A percentile compares a stretch with the other conserved stretches of the same genome.
phyloP scores from a whole-genome alignment of 2,113 vertebrate species.

The Pelusios castaneus region DNA sequence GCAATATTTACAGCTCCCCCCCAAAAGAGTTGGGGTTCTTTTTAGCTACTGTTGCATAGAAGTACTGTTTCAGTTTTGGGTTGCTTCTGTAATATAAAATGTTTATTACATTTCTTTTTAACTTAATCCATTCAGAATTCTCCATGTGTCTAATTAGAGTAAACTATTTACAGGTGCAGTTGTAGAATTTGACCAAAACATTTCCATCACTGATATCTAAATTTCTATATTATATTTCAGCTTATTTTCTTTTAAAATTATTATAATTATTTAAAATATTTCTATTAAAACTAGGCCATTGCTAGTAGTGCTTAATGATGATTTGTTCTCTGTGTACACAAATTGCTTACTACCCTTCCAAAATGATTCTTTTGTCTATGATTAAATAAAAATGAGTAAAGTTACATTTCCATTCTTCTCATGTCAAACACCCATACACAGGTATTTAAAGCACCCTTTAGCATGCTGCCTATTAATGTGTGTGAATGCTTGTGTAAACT shows the following conservation, averaged over 20 bases:
- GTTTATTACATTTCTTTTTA: not conserved
- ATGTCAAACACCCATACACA: slow-evolving; percentile 3
- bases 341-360: not conserved
- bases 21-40: not conserved
- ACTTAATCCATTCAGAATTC: not conserved
- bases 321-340: not conserved
- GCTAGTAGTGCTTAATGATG: slow-evolving; percentile 20
- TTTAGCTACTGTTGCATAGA: not conserved
- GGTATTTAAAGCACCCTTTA: slow-evolving; percentile 29
- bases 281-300: not conserved
- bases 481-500: slow-evolving; percentile 10
- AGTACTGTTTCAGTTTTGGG: no score
- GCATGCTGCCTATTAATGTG: slow-evolving; percentile 22
- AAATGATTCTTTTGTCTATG: slow-evolving; percentile 36
- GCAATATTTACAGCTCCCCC: not conserved
- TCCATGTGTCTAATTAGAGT: not conserved
- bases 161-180: not conserved
- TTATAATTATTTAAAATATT: not conserved
- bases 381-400: slow-evolving; percentile 4
- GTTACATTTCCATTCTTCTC: slow-evolving; percentile 28
- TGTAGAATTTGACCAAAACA: not conserved
- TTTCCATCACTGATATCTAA: rapidly evolving
- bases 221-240: not conserved
- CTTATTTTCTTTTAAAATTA: not conserved
- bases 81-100: not conserved